Conservation (phyloP, 92 coral and sea anemone genomes). For the Bergia sp. region DNA sequence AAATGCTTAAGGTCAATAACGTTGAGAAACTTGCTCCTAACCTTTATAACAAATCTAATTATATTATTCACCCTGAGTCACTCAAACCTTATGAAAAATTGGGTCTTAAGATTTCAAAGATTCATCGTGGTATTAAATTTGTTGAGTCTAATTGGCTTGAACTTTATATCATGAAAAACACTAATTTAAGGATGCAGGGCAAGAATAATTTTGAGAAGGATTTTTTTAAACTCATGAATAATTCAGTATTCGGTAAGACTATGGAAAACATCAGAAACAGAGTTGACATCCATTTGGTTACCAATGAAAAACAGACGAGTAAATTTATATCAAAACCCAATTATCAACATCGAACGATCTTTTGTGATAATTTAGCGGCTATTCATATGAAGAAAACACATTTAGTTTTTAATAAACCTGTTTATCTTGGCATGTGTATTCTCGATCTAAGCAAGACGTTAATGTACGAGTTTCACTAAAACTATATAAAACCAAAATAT, state of each 20-base stretch:
- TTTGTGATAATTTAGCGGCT: too few species aligned
- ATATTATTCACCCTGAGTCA: constrained; percentile 49
- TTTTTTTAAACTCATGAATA: too few species aligned
- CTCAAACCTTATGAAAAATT: not conserved
- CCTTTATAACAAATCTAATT: constrained; percentile 46
- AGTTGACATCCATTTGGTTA: constrained; percentile 36
- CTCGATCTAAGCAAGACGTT: too few species aligned
- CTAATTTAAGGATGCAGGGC: constrained; percentile 41
- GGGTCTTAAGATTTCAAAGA: not conserved
- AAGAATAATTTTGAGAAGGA: not conserved
- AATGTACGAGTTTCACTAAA: too few species aligned
- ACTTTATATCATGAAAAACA: too few species aligned
- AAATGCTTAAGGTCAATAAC: constrained; percentile 21
- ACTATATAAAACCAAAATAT: too few species aligned
- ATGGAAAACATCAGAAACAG: constrained; percentile 53
- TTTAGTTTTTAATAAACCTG: too few species aligned
- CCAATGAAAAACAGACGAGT: constrained; percentile 18
- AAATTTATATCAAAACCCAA: constrained; percentile 15
- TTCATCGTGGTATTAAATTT: constrained; percentile 57
- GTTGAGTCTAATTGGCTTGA: constrained; percentile 29
- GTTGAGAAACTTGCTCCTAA: constrained; percentile 47
- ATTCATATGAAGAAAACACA: too few species aligned
- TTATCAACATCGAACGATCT: constrained; percentile 25
- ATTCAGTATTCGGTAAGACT: not conserved
- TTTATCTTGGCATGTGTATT: too few species aligned